A percentile compares a stretch with the other conserved stretches of the same genome.
Evolutionary conservation across 2,113 vertebrate genomes (phyloP).

Genomic region (Poeciliopsis retropinna): DNA sequence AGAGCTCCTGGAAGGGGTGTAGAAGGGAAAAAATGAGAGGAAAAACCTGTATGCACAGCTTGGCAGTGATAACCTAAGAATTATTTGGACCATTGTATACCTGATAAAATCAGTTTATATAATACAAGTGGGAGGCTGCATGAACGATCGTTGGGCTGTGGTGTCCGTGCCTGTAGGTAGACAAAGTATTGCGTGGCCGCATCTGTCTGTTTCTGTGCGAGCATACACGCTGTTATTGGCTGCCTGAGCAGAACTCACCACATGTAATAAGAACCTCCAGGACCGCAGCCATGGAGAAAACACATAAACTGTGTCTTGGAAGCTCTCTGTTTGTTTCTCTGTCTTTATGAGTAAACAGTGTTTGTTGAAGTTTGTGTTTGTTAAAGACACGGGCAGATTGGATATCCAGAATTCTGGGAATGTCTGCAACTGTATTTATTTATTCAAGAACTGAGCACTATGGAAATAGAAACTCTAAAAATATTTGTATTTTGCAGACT

Average conservation of each 20-base stretch:
- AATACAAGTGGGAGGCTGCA: slow-evolving; percentile 26
- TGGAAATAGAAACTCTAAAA: too few species aligned
- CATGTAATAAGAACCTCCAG: slow-evolving; percentile 64
- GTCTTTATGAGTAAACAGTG: not conserved
- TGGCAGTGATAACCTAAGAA: slow-evolving; percentile 51
- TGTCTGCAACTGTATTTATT: not conserved
- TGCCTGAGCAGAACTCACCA: slow-evolving; percentile 47
- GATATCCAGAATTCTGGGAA: not conserved
- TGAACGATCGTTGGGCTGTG: slow-evolving; percentile 6
- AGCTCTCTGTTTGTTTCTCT: slow-evolving; percentile 19
- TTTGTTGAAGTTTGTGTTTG: slow-evolving; percentile 43
- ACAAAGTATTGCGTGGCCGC: slow-evolving; percentile 26
- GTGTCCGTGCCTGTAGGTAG: slow-evolving; percentile 34
- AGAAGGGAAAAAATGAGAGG: slow-evolving; percentile 3
- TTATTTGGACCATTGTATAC: slow-evolving; percentile 49
- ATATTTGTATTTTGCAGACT: too few species aligned
- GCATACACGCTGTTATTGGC: slow-evolving; percentile 49
- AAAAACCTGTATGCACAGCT: slow-evolving; percentile 23
- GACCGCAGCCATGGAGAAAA: slow-evolving; percentile 41
- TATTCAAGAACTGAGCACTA: too few species aligned
- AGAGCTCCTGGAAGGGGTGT: slow-evolving; percentile 49
- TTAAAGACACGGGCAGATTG: slow-evolving; percentile 15
- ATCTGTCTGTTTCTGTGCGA: slow-evolving; percentile 20
- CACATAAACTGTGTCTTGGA: slow-evolving; percentile 37
- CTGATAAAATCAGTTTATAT: slow-evolving; percentile 57